Evolutionary conservation across 2,888 invertebrate species (phyloP), one percentile per base, ranked within the genome.

Genomic region (Schizotus pectinicornis): DNA sequence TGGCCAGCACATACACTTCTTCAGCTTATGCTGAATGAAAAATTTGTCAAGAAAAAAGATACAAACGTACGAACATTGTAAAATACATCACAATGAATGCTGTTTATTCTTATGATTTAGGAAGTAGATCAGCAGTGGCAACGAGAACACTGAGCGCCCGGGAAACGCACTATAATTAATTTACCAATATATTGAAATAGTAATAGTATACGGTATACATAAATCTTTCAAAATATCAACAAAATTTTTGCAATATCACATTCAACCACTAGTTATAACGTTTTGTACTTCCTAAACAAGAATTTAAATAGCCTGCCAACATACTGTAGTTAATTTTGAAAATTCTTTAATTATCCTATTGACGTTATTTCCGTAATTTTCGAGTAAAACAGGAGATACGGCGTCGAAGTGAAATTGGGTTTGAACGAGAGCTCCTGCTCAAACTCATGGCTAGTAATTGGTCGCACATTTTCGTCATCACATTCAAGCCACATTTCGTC

Each of bases 401-500:
- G 94, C 0, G 94, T 94, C 14, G 92, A 90, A 0, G 91, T 90
- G 37, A 90, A 89, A 71, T 87, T 87, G 43, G 88, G 88, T 52
- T 88, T 88, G 1, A 86, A 85, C 1, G 89, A 88, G 48, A 94
- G 82, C 57, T 92, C 84, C 64, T 92, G 91, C 67, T 89, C 86
- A 67, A 94, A 88, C 75, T 94, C 92, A 34, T 88, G 85, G 73
- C 86, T 84, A 31, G 90, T 86, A 76, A 94, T 88, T 6, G 89
- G 86, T 67, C 89, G 87, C 50, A 94, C 90, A 59, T 89, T 89
- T 64, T 94, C 94, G 75, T 94, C 94, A 77, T 94, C 94, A 76
- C 94, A 94, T 74, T 93, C 92, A 42, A 94, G 84, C 94, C 94
- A 94, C 62, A 86, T 81, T 6, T 83, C 73, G 32, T 71, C 70